phyloP scores from a whole-genome alignment of 2,113 vertebrate species.

The Campylomormyrus tamandua region DNA sequence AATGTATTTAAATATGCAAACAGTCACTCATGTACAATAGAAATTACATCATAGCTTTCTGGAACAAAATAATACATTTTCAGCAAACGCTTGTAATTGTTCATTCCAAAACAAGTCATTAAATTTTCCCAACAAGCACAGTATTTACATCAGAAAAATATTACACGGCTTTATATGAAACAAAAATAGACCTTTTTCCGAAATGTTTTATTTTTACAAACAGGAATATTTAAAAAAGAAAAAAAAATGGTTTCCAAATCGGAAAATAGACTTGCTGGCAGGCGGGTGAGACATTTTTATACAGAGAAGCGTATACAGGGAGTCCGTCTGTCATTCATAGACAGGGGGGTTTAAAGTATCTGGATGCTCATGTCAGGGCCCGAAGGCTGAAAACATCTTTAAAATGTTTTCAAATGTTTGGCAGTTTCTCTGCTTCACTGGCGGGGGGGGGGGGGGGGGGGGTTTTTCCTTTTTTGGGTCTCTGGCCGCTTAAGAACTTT shows the following conservation, averaged over 20 bases:
- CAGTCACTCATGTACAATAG: constrained; percentile 51
- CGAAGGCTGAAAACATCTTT: constrained; percentile 40
- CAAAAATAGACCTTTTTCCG: constrained; percentile 42
- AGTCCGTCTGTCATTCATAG: constrained; percentile 33
- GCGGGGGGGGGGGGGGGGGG: constrained; percentile 12
- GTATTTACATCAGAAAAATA: constrained; percentile 66
- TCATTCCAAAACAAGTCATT: constrained; percentile 42
- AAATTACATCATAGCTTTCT: constrained; percentile 44
- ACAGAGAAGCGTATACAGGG: constrained; percentile 30
- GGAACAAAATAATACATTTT: constrained; percentile 19
- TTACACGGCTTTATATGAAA: constrained; percentile 52
- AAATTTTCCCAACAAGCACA: constrained; percentile 47
- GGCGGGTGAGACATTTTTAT: constrained; percentile 31
- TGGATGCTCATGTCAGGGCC: constrained; percentile 38
- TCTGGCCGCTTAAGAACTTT: constrained; percentile 52
- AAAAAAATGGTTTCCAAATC: constrained; percentile 13
- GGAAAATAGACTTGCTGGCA: constrained; percentile 24
- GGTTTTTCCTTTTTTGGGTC: constrained; percentile 43
- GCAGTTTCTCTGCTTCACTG: constrained; percentile 44
- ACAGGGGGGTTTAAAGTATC: not conserved
- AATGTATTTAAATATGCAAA: constrained; percentile 59
- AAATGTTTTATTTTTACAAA: constrained; percentile 41
- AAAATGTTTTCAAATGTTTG: constrained; percentile 44
- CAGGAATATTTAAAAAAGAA: constrained; percentile 28
- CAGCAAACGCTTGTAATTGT: constrained; percentile 24